Base-by-base conservation (phyloP, 1,140 invertebrate species). In the Leptonema lineaticorne region DNA sequence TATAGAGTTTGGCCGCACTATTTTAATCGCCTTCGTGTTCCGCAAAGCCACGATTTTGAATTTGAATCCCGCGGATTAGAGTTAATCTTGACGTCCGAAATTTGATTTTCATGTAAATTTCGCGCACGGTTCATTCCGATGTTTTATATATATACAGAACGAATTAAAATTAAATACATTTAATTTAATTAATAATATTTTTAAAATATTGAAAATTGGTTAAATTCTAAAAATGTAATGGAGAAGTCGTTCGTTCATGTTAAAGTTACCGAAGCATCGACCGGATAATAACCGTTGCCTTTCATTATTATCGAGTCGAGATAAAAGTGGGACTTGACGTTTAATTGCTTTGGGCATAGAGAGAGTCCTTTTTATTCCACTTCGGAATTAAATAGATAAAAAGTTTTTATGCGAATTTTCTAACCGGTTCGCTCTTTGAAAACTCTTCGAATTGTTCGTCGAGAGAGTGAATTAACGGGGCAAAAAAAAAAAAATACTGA, bases 1-100 rank as follows among this genome's bases (percentile, higher is more conserved):
- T 9, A 53, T 53, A 65, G 50, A 70, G 64, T 28, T 9, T 11
- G 48, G 56, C 69, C 69, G 27, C 69, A 70, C 64, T 63, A 70
- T 70, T 67, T 57, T 48, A 46, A 60, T 41, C 11, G 30, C 67
- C 29, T 45, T 24, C 69, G 63, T 68, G 24, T 53, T 9, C 41
- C 29, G 28, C 58, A 37, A 56, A 50, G 57, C 69, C 26, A 53
- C 41, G 56, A 53, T 46, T 62, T 29, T 29, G 58, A 29, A 20
- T 37, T 28, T 45, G 11, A 50, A 60, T 66, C 60, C 58, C 28
- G 22, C 14, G 64, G 69, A 70, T 70, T 67, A 70, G 58, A 62
- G 67, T 63, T 67, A 70, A 70, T 70, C 69, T 48, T 16, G 33
- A 9, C 1, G 45, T 64, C 62, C 48, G 62, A 45, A 48, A 64